Conservation (phyloP, 2,113 vertebrate species). For the Leucosticte australis region DNA sequence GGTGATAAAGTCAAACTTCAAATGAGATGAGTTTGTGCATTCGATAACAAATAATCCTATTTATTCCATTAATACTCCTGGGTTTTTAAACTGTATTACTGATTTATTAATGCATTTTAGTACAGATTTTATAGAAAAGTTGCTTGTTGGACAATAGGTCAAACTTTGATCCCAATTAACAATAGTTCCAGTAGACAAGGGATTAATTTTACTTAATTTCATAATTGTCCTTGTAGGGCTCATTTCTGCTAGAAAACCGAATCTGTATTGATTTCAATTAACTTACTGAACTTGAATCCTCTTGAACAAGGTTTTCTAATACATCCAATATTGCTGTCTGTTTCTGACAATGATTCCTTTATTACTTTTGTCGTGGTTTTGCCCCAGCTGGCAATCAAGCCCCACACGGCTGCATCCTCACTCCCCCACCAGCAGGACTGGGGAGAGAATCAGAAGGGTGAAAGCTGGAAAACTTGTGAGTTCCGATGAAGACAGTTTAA, state of each 20-base stretch:
- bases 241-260: not conserved
- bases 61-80: not conserved
- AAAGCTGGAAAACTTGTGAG: not conserved
- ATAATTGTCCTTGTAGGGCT: not conserved
- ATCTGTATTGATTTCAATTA: slow-evolving; percentile 31
- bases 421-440: not conserved
- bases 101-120: slow-evolving; percentile 40
- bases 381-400: not conserved
- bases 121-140: slow-evolving; percentile 36
- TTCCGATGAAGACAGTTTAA: not conserved
- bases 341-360: slow-evolving; percentile 4
- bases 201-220: not conserved
- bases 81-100: slow-evolving; percentile 25
- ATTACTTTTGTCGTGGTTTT: not conserved
- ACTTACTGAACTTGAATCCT: not conserved
- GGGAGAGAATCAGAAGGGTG: not conserved
- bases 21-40: slow-evolving; percentile 27
- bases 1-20: slow-evolving; percentile 29
- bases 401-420: accelerated
- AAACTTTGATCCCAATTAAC: not conserved
- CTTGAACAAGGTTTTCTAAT: slow-evolving; percentile 13
- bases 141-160: not conserved
- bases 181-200: not conserved
- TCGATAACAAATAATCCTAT: slow-evolving; percentile 40
- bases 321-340: not conserved